Base-by-base conservation (phyloP, 2,797 vertebrate genomes). In the Pempheris klunzingeri region DNA sequence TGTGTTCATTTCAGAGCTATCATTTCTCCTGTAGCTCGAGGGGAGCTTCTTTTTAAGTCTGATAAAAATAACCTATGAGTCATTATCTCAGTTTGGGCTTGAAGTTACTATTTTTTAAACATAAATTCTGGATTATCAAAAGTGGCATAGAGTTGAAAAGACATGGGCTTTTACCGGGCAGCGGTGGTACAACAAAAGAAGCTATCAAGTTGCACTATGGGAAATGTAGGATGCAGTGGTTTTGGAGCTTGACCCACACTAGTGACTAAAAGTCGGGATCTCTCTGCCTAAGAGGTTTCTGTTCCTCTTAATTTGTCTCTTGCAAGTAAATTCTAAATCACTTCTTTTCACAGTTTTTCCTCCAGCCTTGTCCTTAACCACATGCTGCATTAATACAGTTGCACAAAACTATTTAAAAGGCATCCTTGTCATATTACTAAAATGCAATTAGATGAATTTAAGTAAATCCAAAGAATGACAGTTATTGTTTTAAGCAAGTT, bases 191-290 rank as follows among this genome's bases (percentile, higher is more conserved):
- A 17, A 5, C n/a, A 46, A 26, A 46, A 46, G 8, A 46, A n/a
- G 13, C 17, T 44, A 2, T n/a, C 10, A n/a, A 36, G 14, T 24
- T 57, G 52, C 28, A 36, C 9, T 24, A 18, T 54, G 8, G 38
- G 52, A 57, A 69, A 69, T 28, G 22, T 46, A 36, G 53, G 53
- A 69, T 26, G 5, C 13, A 44, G 20, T 22, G 26, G n/a, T 54
- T 54, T 32, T 30, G 13, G 11, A 34, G 36, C 39, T 24, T 24
- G 9, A 32, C 17, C 20, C 24, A 15, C 14, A 43, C 13, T 7
- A 22, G 14, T 5, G 30, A 17, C 44, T 47, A n/a, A 47, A 64
- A 20, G 13, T 49, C 10, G 34, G 13, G 4, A 17, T 24, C 10
- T 30, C 59, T 46, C n/a, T n/a, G n/a, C n/a, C n/a, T n/a, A n/a